Conservation (phyloP, 2,797 vertebrate species). For the Gymnopithys bicolor region DNA sequence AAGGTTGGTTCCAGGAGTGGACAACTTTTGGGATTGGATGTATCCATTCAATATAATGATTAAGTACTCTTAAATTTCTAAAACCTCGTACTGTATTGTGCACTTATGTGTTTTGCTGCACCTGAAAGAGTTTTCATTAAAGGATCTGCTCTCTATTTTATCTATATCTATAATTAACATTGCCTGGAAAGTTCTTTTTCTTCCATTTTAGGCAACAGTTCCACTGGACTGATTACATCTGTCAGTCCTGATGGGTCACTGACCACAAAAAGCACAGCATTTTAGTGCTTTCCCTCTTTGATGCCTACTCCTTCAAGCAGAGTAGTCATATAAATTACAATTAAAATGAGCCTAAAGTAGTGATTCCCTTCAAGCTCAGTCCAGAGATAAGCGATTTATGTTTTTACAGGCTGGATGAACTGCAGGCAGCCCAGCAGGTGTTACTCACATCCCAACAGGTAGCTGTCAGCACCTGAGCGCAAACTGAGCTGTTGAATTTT, state of each 20-base stretch:
- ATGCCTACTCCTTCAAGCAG: background rate
- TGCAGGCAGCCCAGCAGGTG: background rate
- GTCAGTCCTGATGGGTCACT: background rate
- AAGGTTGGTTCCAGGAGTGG: no score
- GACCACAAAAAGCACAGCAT: background rate
- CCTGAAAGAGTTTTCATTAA: no score
- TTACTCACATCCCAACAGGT: background rate
- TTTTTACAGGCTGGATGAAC: background rate
- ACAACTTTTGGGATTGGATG: no score
- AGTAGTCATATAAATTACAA: background rate
- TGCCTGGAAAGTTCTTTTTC: no score
- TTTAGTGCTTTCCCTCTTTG: background rate
- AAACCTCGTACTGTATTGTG: no score
- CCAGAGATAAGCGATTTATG: background rate
- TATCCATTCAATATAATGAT: no score
- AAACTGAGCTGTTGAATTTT: background rate
- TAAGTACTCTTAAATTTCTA: no score
- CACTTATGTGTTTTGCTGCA: no score
- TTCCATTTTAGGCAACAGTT: background rate
- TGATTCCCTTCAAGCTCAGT: background rate
- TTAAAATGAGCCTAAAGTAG: background rate
- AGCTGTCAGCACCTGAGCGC: background rate
- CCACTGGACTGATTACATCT: background rate
- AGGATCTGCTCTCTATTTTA: no score
- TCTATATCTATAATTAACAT: no score